These are phyloP conservation scores for Agrotis clavis DNA, from an alignment of 2,888 invertebrate genomes.

Conservation along the genomic window DNA sequence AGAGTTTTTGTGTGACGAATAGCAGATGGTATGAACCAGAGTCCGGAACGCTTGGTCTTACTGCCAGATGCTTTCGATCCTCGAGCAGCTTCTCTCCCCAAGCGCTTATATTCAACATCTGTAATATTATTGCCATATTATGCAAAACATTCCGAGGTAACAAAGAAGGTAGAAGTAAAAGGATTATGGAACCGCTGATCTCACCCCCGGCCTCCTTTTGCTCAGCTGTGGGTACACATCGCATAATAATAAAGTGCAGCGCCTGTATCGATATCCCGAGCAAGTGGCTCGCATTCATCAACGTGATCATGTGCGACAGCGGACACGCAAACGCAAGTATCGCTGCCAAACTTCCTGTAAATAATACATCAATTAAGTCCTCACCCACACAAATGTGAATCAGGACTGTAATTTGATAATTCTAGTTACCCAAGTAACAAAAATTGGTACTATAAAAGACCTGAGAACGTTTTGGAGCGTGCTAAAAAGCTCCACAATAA, in stretches of 20 bases:
- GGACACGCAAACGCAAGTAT: conserved; percentile 92
- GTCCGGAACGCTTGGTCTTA: conserved; percentile 81
- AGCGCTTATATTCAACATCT: conserved; percentile 89
- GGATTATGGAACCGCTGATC: conserved; percentile 13
- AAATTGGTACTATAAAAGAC: too few species aligned
- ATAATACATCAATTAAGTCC: conserved; percentile 55
- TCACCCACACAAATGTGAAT: conserved; percentile 60
- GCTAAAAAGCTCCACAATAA: too few species aligned
- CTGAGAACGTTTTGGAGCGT: too few species aligned
- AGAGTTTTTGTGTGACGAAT: conserved; percentile 88
- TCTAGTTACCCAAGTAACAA: too few species aligned
- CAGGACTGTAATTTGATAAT: conserved; percentile 60
- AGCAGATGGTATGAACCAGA: conserved; percentile 90
- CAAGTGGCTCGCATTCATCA: conserved; percentile 91
- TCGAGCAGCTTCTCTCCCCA: conserved; percentile 81
- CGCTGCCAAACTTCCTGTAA: conserved; percentile 92
- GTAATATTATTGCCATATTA: too few species aligned
- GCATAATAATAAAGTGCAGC: conserved; percentile 87
- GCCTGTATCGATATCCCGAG: conserved; percentile 88
- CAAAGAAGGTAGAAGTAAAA: not conserved
- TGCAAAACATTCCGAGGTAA: too few species aligned
- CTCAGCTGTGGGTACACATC: conserved; percentile 90
- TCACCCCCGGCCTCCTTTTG: conserved; percentile 89
- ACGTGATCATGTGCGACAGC: conserved; percentile 91
- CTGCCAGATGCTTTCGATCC: conserved; percentile 75